These are phyloP conservation scores for Nerophis ophidion DNA, from an alignment of 2,113 vertebrate genomes.

Conservation along the genomic window DNA sequence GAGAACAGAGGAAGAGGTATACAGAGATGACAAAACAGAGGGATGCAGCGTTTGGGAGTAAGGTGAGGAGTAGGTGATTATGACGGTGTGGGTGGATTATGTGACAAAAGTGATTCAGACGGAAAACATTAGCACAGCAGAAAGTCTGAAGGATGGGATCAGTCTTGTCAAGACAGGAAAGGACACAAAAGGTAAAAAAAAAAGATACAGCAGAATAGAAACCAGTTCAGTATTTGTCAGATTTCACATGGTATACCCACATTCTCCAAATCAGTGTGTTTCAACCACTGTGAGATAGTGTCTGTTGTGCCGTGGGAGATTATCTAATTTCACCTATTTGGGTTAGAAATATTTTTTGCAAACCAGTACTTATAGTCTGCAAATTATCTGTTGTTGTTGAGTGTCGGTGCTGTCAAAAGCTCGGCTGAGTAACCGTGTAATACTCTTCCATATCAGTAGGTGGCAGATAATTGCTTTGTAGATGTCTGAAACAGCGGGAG, in stretches of 20 bases:
- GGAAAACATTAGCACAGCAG: constrained; percentile 22
- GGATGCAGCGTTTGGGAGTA: constrained; percentile 28
- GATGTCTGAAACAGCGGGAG: too few relatives aligned
- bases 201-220: too few relatives aligned
- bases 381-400: too few relatives aligned
- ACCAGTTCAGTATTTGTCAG: constrained; percentile 46
- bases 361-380: too few relatives aligned
- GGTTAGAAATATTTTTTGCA: too few relatives aligned
- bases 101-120: constrained; percentile 25
- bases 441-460: too few relatives aligned
- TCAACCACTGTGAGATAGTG: too few relatives aligned
- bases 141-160: constrained; percentile 11
- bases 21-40: constrained; percentile 29
- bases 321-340: too few relatives aligned
- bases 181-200: neutral
- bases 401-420: too few relatives aligned
- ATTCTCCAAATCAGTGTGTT: constrained; percentile 3
- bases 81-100: constrained; percentile 38
- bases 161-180: neutral
- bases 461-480: too few relatives aligned
- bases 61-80: constrained; percentile 18
- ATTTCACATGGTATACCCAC: constrained; percentile 36
- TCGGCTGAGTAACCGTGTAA: too few relatives aligned
- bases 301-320: too few relatives aligned
- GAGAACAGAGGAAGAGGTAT: constrained; percentile 44